Evolutionary conservation across 2,797 vertebrate species (phyloP).

Genomic region (Perdix hodgsoniae): DNA sequence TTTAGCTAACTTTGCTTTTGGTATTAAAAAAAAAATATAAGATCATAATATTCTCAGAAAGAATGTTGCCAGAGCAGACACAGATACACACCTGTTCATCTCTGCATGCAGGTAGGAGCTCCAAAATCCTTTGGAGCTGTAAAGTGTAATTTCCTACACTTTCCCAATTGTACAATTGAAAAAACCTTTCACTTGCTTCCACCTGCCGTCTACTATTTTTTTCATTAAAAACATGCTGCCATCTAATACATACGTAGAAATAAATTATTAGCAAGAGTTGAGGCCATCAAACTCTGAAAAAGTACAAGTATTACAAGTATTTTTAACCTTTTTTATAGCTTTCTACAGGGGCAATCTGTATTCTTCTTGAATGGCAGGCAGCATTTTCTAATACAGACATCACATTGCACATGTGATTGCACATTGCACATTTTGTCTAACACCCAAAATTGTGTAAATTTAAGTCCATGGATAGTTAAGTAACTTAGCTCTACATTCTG

Average conservation of each 20-base stretch:
- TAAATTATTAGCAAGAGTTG: neutral
- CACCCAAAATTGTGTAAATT: neutral
- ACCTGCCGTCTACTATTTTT: neutral
- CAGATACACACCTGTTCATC: too few relatives aligned
- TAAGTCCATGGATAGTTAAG: neutral
- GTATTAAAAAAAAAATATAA: neutral
- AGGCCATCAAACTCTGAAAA: neutral
- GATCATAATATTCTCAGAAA: neutral
- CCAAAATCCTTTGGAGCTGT: neutral
- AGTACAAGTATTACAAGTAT: neutral
- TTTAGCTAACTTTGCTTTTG: neutral
- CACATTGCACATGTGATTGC: neutral
- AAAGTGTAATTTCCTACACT: neutral
- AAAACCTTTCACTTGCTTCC: neutral
- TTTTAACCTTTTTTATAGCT: neutral
- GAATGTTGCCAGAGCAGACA: neutral
- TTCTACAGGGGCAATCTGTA: neutral
- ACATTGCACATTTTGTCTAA: too few relatives aligned
- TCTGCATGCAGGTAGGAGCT: neutral
- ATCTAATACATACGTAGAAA: neutral
- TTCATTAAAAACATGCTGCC: neutral
- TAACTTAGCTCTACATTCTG: neutral
- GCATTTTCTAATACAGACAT: neutral
- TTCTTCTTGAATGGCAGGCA: neutral
- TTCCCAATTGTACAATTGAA: neutral